A percentile compares a stretch with the other conserved stretches of the same genome.
Conservation (phyloP, 2,797 vertebrate species). For the Manis pentadactyla region DNA sequence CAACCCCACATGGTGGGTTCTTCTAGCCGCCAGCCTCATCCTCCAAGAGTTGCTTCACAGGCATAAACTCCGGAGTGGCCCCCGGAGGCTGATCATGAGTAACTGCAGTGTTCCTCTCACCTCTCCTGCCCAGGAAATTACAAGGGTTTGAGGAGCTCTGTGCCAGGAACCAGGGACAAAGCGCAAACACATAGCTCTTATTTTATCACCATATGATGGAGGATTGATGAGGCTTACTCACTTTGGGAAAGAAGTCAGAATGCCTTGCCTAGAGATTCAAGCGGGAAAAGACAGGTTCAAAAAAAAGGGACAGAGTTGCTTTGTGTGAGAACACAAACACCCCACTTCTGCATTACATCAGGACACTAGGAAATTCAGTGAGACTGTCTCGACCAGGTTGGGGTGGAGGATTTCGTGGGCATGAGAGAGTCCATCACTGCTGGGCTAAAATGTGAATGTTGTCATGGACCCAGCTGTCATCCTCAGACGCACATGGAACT, state of each 20-base stretch:
- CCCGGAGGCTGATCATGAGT: not conserved
- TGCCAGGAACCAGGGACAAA: not conserved
- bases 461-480: too few relatives aligned
- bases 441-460: not conserved
- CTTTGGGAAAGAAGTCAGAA: not conserved
- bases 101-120: not conserved
- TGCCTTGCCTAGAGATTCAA: too few relatives aligned
- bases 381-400: not conserved
- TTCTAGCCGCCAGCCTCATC: not conserved
- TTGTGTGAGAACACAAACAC: not conserved
- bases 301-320: not conserved
- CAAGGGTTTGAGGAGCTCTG: not conserved
- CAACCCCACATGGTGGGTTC: not conserved
- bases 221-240: not conserved
- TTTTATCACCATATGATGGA: not conserved
- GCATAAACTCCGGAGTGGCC: not conserved
- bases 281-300: not conserved
- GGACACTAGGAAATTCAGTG: not conserved
- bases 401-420: fast-evolving
- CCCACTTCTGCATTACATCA: fast-evolving
- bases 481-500: not conserved
- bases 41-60: not conserved
- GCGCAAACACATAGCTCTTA: not conserved
- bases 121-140: not conserved
- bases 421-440: not conserved